phyloP scores from a whole-genome alignment of 2,113 vertebrate genomes.

The Hylia prasina region DNA sequence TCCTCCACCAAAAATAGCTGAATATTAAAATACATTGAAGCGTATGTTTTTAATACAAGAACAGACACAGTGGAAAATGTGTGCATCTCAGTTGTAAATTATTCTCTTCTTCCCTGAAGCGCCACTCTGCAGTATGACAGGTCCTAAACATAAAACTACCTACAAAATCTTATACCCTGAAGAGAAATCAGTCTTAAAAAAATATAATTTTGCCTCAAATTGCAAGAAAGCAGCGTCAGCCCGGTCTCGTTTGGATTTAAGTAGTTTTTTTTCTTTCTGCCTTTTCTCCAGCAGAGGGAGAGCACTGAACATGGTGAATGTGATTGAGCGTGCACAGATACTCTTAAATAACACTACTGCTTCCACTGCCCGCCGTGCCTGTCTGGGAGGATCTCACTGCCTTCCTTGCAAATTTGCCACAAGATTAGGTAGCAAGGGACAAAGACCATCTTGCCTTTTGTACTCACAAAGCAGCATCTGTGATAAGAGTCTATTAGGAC shows the following conservation, averaged over 20 bases:
- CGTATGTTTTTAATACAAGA: neutral
- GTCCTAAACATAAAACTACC: neutral
- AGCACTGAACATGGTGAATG: neutral
- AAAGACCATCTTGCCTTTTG: neutral
- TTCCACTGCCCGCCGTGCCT: neutral
- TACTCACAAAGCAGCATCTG: neutral
- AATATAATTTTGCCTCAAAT: neutral
- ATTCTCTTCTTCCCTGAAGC: neutral
- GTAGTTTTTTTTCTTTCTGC: neutral
- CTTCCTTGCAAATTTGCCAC: neutral
- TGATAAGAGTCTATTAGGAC: neutral
- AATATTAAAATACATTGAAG: neutral
- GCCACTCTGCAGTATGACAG: neutral
- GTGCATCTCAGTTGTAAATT: neutral
- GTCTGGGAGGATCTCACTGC: neutral
- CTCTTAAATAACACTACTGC: neutral
- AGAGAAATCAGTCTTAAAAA: neutral
- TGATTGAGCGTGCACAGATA: accelerated
- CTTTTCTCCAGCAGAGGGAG: constrained; percentile 44
- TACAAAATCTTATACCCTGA: neutral
- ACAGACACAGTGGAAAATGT: neutral
- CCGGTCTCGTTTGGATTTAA: neutral
- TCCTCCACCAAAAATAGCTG: neutral
- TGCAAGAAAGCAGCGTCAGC: neutral
- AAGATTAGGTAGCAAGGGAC: neutral